Evolutionary conservation across 2,113 vertebrate species (phyloP), one percentile per base, ranked within the genome.

Genomic region (Oryzias curvinotus): DNA sequence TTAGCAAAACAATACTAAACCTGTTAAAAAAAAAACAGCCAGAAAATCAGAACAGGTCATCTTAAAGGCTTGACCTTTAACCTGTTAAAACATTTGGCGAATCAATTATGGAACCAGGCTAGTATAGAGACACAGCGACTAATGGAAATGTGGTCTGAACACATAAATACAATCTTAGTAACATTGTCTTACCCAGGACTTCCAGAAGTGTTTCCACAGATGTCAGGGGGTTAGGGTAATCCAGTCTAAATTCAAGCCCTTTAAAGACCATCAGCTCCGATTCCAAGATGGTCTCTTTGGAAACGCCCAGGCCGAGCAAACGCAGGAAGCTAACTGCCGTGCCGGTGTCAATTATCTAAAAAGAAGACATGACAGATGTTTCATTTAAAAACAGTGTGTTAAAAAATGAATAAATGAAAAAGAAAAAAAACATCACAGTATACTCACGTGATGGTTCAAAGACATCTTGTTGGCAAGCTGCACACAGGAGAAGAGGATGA

Each of bases 401-500:
- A 12, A 19, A 41, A 48, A 43, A 5, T 10, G 1, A 23, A 41
- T n/a, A n/a, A n/a, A n/a, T n/a, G n/a, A n/a, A 10, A 18, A 42
- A 6, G n/a, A 23, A 59, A 7, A 19, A 4, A 14, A 14, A 46
- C 1, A 14, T n/a, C 44, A 17, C n/a, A 1, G 46, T 30, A 8
- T 28, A 80, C 93, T 87, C 90, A 97, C 97, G 0, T 84, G 88
- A 45, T 88, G 90, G 68, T 94, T 92, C 57, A 95, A 88, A 21
- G 93, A 93, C 51, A 98, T 79, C 78, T 99, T 99, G 92, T 94
- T 98, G 0, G 96, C 95, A 19, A 98, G 88, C 77, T 97, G 97
- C 15, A 98, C 28, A 5, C 95, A 96, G 0, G 96, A 94, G 73
- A 96, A 90, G 4, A 98, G 66, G 0, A 92, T 86, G 55, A 98